These are phyloP conservation scores for Tipula helvola DNA, from an alignment of 2,888 invertebrate species.

Conservation along the genomic window DNA sequence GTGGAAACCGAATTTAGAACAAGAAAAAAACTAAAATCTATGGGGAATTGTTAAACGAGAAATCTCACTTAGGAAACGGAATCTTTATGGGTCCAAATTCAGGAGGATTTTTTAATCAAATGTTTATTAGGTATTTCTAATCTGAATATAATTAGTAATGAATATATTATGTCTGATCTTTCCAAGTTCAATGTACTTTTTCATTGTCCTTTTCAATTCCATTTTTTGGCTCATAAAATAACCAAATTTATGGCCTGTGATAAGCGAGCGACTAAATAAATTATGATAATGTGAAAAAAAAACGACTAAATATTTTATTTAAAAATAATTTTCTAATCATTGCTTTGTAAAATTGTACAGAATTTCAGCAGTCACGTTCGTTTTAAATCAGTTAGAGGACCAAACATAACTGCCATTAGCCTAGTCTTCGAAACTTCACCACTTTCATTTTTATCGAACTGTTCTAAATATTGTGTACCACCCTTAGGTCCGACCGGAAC, in stretches of 20 bases:
- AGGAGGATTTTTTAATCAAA: too few relatives aligned
- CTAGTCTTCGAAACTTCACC: conserved; percentile 63
- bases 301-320: background rate
- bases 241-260: background rate
- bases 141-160: too few relatives aligned
- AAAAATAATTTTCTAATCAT: background rate
- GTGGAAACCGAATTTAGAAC: too few relatives aligned
- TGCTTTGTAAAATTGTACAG: background rate
- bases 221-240: background rate
- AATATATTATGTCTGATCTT: too few relatives aligned
- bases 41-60: too few relatives aligned
- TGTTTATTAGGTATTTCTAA: too few relatives aligned
- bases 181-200: too few relatives aligned
- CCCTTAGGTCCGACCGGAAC: conserved; percentile 82
- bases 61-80: too few relatives aligned
- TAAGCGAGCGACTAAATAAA: background rate
- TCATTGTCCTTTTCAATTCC: too few relatives aligned
- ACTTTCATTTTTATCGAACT: conserved; percentile 76
- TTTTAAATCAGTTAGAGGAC: conserved; percentile 80
- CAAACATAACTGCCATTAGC: conserved; percentile 93
- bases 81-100: too few relatives aligned
- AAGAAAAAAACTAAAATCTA: too few relatives aligned
- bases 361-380: conserved; percentile 25
- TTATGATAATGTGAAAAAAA: background rate
- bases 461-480: conserved; percentile 74